Evolutionary conservation across 2,113 vertebrate genomes (phyloP).

Genomic region (Meles meles): DNA sequence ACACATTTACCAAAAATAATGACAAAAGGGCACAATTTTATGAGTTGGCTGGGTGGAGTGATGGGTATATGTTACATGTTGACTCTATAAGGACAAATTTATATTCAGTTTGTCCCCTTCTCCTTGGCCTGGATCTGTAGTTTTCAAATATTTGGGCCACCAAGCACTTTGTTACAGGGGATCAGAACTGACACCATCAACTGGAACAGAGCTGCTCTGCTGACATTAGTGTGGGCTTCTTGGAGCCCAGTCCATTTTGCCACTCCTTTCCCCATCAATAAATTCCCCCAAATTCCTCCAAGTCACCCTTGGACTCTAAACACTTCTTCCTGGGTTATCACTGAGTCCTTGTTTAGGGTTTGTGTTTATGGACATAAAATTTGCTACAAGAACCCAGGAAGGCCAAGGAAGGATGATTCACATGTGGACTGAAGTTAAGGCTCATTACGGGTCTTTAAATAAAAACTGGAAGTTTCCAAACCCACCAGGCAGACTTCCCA

Average conservation of each 20-base stretch:
- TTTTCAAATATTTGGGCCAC: neutral
- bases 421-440: neutral
- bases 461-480: neutral
- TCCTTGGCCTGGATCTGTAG: neutral
- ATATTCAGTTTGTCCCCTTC: neutral
- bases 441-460: neutral
- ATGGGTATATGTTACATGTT: neutral
- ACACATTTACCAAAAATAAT: neutral
- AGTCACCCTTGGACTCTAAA: neutral
- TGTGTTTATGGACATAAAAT: too few relatives aligned
- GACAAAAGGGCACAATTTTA: neutral
- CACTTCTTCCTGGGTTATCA: neutral
- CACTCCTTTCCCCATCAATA: neutral
- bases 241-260: neutral
- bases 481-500: neutral
- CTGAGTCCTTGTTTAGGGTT: neutral
- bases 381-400: neutral
- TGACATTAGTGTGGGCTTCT: neutral
- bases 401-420: neutral
- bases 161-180: neutral
- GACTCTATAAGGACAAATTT: neutral
- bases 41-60: neutral
- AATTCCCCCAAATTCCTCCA: neutral
- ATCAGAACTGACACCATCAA: neutral
- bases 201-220: neutral